Conservation (phyloP, 2,797 vertebrate species). For the Lagorchestes hirsutus region DNA sequence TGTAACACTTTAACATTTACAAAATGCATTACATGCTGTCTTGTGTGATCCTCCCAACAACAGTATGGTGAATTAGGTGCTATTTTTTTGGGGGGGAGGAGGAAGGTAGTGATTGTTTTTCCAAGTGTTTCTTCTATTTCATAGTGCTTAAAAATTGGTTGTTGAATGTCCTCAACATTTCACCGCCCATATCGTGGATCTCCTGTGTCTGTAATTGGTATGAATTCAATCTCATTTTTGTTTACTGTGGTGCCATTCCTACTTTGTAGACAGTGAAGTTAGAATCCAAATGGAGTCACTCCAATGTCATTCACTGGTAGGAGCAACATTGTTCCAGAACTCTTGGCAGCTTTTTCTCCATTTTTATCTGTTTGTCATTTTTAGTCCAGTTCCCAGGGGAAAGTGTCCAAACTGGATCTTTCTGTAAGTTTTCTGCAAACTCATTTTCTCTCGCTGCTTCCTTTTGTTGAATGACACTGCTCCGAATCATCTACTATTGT, state of each 20-base stretch:
- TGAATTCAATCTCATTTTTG: not conserved
- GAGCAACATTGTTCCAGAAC: not conserved
- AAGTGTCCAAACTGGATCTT: not conserved
- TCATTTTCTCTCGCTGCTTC: not conserved
- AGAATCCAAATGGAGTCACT: not conserved
- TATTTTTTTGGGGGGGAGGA: not conserved
- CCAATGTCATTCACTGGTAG: not conserved
- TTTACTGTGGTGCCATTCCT: not conserved
- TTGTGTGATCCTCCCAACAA: too few relatives aligned
- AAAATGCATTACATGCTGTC: not conserved
- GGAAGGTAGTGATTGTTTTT: not conserved
- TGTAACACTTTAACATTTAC: not conserved
- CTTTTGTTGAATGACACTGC: not conserved
- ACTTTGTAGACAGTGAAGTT: not conserved
- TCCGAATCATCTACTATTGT: not conserved
- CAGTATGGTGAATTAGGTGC: not conserved
- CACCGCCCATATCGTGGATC: too few relatives aligned
- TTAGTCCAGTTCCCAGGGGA: not conserved
- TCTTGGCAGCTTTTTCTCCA: not conserved
- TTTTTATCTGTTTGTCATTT: not conserved
- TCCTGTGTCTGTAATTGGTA: not conserved
- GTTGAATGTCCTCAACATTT: not conserved
- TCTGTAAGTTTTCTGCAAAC: not conserved
- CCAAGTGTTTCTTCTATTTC: not conserved
- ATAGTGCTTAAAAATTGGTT: not conserved